Evolutionary conservation across 1,140 invertebrate genomes (phyloP).

Genomic region (Drosophila pectinifera): DNA sequence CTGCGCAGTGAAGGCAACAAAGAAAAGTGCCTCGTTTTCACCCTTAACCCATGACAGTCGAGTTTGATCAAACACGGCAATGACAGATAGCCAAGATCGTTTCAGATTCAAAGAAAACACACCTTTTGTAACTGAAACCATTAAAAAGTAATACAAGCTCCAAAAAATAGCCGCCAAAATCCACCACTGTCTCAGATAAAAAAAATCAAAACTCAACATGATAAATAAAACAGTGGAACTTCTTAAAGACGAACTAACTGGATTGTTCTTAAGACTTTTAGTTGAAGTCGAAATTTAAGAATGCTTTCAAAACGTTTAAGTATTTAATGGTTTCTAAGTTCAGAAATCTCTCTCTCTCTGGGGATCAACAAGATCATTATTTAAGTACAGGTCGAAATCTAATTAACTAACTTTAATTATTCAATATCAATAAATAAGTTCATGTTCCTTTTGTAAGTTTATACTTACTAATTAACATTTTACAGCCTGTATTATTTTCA

Average conservation of each 20-base stretch:
- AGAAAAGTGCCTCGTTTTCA: constrained; percentile 42
- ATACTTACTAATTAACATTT: neutral
- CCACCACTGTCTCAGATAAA: constrained; percentile 20
- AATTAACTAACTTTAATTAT: too few species aligned
- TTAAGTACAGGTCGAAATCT: too few species aligned
- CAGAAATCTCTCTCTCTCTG: too few species aligned
- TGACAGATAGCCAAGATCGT: constrained; percentile 33
- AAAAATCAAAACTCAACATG: constrained; percentile 38
- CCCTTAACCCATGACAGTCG: constrained; percentile 39
- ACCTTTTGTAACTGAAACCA: constrained; percentile 19
- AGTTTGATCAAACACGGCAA: constrained; percentile 32
- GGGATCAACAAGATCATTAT: too few species aligned
- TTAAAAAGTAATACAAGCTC: neutral
- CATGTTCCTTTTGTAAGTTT: neutral
- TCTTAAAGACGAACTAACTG: neutral
- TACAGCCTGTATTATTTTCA: neutral
- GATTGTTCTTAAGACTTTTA: too few species aligned
- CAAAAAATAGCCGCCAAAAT: constrained; percentile 6
- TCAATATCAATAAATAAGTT: too few species aligned
- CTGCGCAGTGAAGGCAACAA: constrained; percentile 66
- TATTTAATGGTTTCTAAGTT: too few species aligned
- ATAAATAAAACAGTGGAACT: neutral
- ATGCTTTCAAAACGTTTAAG: too few species aligned
- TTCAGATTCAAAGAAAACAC: constrained; percentile 15
- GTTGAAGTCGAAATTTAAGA: too few species aligned